These are phyloP conservation scores for Manis javanica DNA, from an alignment of 2,797 vertebrate genomes.

Conservation along the genomic window DNA sequence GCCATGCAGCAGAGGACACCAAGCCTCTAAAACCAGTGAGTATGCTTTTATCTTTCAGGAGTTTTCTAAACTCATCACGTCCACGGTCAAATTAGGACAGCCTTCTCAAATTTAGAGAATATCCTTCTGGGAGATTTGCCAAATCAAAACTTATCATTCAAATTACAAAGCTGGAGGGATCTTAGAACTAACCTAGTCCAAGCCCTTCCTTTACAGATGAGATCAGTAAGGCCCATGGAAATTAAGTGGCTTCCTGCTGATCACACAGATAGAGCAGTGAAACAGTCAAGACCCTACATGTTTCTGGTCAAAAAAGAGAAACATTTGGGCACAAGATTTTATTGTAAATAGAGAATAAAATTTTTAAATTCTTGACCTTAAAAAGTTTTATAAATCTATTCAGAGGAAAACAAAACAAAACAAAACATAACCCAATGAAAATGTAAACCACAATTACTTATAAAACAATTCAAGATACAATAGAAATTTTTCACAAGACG, in stretches of 20 bases:
- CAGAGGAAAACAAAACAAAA: neutral
- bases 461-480: constrained; percentile 51
- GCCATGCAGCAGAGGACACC: neutral
- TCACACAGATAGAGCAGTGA: neutral
- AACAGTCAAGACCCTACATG: neutral
- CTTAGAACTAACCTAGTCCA: constrained; percentile 9
- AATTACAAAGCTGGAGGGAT: constrained; percentile 47
- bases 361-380: neutral
- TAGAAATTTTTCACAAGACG: neutral
- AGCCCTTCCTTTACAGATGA: neutral
- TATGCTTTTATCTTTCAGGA: neutral
- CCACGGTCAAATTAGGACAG: constrained; percentile 43
- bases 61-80: neutral
- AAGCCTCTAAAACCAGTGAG: neutral
- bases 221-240: neutral
- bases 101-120: neutral
- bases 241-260: neutral
- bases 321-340: neutral
- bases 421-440: neutral
- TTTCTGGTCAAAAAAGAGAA: neutral
- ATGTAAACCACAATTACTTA: constrained; percentile 3
- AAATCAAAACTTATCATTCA: constrained; percentile 36
- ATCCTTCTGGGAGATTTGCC: neutral
- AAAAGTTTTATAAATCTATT: constrained; percentile 40
- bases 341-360: neutral